phyloP scores from a whole-genome alignment of 2,113 vertebrate genomes.

The Corynorhinus townsendii region DNA sequence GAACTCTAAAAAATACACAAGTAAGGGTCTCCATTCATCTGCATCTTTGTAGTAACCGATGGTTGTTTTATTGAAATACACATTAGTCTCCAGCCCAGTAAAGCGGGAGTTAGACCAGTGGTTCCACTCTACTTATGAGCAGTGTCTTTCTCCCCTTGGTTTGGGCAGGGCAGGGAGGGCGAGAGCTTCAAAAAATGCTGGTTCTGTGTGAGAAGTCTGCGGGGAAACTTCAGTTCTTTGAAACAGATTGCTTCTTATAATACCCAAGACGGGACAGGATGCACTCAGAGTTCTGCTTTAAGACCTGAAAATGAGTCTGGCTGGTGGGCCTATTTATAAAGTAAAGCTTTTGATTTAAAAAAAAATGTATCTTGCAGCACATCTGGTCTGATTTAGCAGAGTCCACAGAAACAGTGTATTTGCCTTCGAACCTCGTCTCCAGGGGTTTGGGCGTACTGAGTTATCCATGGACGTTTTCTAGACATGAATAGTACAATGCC shows the following conservation, averaged over 20 bases:
- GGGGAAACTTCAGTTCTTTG: not conserved
- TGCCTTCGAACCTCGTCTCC: slow-evolving; percentile 41
- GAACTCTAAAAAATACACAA: not conserved
- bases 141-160: not conserved
- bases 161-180: not conserved
- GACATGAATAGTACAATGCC: slow-evolving; percentile 62
- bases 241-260: slow-evolving; percentile 33
- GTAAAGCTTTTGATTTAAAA: slow-evolving; percentile 41
- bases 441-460: slow-evolving; percentile 35
- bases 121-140: not conserved
- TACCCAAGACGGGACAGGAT: not conserved
- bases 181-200: not conserved
- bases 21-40: not conserved
- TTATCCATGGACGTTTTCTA: slow-evolving; percentile 54
- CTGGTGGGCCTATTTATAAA: slow-evolving; percentile 62
- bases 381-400: slow-evolving; percentile 61
- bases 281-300: not conserved
- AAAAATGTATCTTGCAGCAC: slow-evolving; percentile 52
- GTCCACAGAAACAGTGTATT: slow-evolving; percentile 44
- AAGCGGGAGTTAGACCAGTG: not conserved
- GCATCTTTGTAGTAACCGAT: not conserved
- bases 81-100: not conserved
- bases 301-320: slow-evolving; percentile 39
- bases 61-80: not conserved
- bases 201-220: not conserved